phyloP scores from a whole-genome alignment of 2,797 vertebrate species.

The Typhlichthys subterraneus region DNA sequence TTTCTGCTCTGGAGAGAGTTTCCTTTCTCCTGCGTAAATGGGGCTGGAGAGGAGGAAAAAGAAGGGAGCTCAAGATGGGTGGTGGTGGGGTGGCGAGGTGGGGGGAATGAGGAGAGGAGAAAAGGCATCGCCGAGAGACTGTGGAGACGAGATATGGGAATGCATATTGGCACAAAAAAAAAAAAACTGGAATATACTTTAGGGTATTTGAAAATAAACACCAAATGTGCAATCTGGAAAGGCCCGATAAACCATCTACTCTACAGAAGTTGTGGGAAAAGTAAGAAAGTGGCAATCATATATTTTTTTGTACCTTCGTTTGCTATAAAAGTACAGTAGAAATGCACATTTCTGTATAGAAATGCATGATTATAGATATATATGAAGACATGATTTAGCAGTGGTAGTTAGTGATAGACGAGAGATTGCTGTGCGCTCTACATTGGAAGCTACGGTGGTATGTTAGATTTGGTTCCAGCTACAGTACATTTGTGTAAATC shows the following conservation, averaged over 20 bases:
- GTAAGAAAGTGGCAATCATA: too few species aligned
- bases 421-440: too few species aligned
- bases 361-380: too few species aligned
- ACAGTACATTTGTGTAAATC: too few species aligned
- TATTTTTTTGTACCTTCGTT: too few species aligned
- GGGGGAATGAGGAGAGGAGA: constrained; percentile 28
- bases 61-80: constrained; percentile 8
- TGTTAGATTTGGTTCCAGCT: too few species aligned
- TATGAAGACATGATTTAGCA: too few species aligned
- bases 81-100: constrained; percentile 12
- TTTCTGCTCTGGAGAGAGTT: constrained; percentile 37
- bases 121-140: constrained; percentile 38
- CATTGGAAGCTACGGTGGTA: too few species aligned
- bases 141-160: constrained; percentile 47
- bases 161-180: constrained; percentile 35
- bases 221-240: constrained; percentile 42
- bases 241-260: constrained; percentile 44
- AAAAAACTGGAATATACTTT: constrained; percentile 24
- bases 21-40: constrained; percentile 26
- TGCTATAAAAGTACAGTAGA: too few species aligned
- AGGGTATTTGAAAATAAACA: constrained; percentile 43
- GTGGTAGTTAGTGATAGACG: too few species aligned
- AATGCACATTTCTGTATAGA: too few species aligned
- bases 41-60: constrained; percentile 25
- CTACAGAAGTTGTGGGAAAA: too few species aligned